Percentiles rank a stretch among this genome's conserved stretches.
These are phyloP conservation scores for Thereva nobilitata DNA, from an alignment of 2,888 invertebrate genomes.

Conservation along the genomic window DNA sequence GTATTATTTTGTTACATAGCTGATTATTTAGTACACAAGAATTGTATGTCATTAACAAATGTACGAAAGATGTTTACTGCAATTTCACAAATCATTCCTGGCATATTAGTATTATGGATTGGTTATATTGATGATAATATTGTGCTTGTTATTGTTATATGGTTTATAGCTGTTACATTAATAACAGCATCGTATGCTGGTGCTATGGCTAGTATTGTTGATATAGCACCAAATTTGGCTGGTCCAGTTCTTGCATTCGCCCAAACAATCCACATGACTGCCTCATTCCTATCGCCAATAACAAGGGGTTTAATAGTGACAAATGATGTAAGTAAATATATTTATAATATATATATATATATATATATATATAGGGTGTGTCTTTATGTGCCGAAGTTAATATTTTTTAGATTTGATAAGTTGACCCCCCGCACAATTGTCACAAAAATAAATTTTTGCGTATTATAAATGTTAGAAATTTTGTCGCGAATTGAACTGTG, in stretches of 20 bases:
- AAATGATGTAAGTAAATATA: conserved; percentile 60
- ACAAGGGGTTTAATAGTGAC: conserved; percentile 66
- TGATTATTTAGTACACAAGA: conserved; percentile 64
- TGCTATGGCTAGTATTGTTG: conserved; percentile 76
- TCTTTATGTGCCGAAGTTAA: neutral
- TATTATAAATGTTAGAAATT: too few relatives aligned
- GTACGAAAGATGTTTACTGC: conserved; percentile 71
- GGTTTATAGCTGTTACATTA: conserved; percentile 71
- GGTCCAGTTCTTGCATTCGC: conserved; percentile 74
- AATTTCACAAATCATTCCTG: conserved; percentile 70
- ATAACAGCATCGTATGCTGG: conserved; percentile 75
- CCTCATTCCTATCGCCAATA: conserved; percentile 71
- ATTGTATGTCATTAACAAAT: conserved; percentile 66
- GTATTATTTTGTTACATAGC: conserved; percentile 72
- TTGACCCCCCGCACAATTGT: too few relatives aligned
- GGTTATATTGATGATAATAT: conserved; percentile 68
- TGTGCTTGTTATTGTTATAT: conserved; percentile 63
- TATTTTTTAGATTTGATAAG: neutral
- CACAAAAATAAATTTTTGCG: too few relatives aligned
- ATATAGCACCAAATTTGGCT: conserved; percentile 78
- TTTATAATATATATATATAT: neutral
- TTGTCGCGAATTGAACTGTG: too few relatives aligned
- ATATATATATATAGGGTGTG: neutral
- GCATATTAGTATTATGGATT: conserved; percentile 65
- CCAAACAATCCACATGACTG: conserved; percentile 78